Base-by-base conservation (phyloP, 2,797 vertebrate genomes). In the Fratercula arctica region DNA sequence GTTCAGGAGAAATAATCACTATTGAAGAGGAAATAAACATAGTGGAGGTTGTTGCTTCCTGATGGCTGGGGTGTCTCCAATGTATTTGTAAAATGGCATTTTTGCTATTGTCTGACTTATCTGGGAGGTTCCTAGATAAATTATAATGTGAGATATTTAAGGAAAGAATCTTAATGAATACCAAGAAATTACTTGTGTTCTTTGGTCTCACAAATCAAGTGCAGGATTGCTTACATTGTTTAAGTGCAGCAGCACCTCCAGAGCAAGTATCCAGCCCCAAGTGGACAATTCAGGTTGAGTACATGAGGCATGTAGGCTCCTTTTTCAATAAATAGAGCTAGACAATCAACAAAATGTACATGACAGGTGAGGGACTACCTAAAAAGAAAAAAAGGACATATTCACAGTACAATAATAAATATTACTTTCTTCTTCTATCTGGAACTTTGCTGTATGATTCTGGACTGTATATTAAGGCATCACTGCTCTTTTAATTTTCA, bases 241-340 rank as follows among this genome's bases (percentile, higher is more conserved):
- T 41, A 48, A 67, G 25, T 53, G 18, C 8, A 21, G 33, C 28
- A 41, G 28, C 18, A 73, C 6, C 13, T 76, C 20, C 48, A 70
- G 13, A 66, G 2, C 9, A 83, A 60, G 16, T 28, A 82, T 21
- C 28, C 24, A 83, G 8, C 9, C 23, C 8, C 18, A 68, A 0
- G 0, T 41, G 53, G 16, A 35, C 12, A 33, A 60, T 23, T 87
- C 45, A 68, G 4, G 9, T 17, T 46, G 18, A 25, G 13, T 16
- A 14, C 25, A 35, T 21, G 41, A 51, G 10, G 8, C 1, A 0
- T 15, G 21, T 24, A 37, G 7, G 3, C 43, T 80, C 10, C 11
- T 59, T 87, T 76, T 73, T 29, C 25, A 61, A n/a, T 37, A 80
- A 90, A 57, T 5, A 53, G 39, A 48, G 8, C 2, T 37, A 20